Conservation (phyloP, 2,888 invertebrate species). For the Ophioninae sp. region DNA sequence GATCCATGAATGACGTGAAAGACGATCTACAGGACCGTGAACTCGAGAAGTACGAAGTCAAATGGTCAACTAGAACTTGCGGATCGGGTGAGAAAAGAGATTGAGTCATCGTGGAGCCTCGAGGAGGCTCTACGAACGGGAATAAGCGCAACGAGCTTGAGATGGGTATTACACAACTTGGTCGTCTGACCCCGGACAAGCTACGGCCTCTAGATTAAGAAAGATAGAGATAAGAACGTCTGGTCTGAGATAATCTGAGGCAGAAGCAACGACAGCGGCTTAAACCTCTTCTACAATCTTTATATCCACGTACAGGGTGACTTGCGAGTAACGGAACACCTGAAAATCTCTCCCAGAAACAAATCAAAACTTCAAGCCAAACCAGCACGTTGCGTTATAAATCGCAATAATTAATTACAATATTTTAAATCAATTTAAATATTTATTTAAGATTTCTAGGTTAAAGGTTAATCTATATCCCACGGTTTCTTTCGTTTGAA, state of each 20-base stretch:
- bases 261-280: conserved; percentile 49
- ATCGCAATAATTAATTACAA: too few relatives aligned
- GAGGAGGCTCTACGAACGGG: conserved; percentile 34
- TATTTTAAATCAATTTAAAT: too few relatives aligned
- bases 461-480: too few relatives aligned
- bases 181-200: conserved; percentile 55
- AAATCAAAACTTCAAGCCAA: too few relatives aligned
- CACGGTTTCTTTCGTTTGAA: too few relatives aligned
- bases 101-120: conserved; percentile 53
- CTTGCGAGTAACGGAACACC: not conserved
- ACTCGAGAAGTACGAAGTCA: conserved; percentile 27
- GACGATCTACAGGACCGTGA: conserved; percentile 21
- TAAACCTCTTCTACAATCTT: conserved; percentile 20
- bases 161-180: conserved; percentile 52
- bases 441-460: too few relatives aligned
- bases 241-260: conserved; percentile 50
- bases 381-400: too few relatives aligned
- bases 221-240: conserved; percentile 47
- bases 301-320: not conserved
- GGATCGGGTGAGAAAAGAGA: conserved; percentile 59
- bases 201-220: conserved; percentile 55
- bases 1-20: not conserved
- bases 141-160: conserved; percentile 54
- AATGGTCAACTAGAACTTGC: conserved; percentile 53
- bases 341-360: too few relatives aligned